Evolutionary conservation across 2,113 vertebrate species (phyloP).

Genomic region (Scartelaos histophorus): DNA sequence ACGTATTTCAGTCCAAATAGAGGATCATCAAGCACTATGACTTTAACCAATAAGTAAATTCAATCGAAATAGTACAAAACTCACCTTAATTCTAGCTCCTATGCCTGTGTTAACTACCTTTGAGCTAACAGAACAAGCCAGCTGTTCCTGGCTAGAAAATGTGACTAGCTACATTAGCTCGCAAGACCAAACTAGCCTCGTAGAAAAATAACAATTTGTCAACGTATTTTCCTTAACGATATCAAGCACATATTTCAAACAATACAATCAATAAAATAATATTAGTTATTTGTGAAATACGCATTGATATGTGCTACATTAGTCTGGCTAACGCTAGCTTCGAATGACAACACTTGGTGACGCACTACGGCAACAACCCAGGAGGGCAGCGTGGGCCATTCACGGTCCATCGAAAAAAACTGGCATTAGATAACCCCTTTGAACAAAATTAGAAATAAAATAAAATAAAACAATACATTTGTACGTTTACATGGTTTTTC

Average conservation of each 20-base stretch:
- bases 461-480: not conserved
- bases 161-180: conserved; percentile 49
- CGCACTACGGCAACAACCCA: conserved; percentile 66
- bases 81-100: conserved; percentile 63
- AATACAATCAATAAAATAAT: not conserved
- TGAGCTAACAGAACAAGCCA: conserved; percentile 55
- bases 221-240: not conserved
- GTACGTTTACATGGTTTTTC: no score
- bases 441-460: not conserved
- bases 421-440: not conserved
- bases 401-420: not conserved
- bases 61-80: conserved; percentile 9
- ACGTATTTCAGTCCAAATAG: not conserved
- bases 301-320: conserved; percentile 8
- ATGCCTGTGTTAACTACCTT: conserved; percentile 45
- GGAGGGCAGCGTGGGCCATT: conserved; percentile 44
- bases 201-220: not conserved
- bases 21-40: not conserved
- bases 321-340: conserved; percentile 42
- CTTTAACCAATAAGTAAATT: not conserved
- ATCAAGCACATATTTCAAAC: not conserved
- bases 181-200: conserved; percentile 10
- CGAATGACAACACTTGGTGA: conserved; percentile 53
- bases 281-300: not conserved
- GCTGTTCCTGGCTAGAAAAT: conserved; percentile 52